Conservation (phyloP, 2,888 invertebrate species). For the Molanna angustata region DNA sequence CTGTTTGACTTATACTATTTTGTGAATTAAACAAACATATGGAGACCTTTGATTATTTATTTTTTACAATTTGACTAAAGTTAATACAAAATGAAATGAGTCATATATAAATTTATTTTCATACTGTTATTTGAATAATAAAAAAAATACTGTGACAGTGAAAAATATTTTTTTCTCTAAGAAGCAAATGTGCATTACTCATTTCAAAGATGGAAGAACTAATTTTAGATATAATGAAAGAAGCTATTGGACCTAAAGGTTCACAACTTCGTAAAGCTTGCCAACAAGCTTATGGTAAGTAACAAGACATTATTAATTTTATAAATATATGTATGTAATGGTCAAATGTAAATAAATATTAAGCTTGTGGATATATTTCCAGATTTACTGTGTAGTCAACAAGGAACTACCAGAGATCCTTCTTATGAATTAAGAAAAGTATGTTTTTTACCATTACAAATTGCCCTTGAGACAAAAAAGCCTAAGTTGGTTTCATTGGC, state of each 20-base stretch:
- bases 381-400: conserved; percentile 82
- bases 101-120: too few species aligned
- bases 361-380: conserved; percentile 31
- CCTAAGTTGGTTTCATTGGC: conserved; percentile 81
- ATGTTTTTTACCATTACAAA: conserved; percentile 81
- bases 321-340: background rate
- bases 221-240: conserved; percentile 78
- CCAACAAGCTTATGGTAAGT: conserved; percentile 82
- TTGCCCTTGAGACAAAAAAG: conserved; percentile 83
- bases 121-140: too few species aligned
- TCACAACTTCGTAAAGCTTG: conserved; percentile 74
- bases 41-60: conserved; percentile 7
- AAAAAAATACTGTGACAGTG: too few species aligned
- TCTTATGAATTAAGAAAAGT: conserved; percentile 80
- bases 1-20: conserved; percentile 10
- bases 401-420: conserved; percentile 72
- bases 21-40: conserved; percentile 14
- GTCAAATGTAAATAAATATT: background rate
- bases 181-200: too few species aligned
- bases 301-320: background rate
- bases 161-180: conserved; percentile 1
- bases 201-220: conserved; percentile 74
- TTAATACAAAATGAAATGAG: too few species aligned
- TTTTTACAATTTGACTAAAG: too few species aligned
- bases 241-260: conserved; percentile 77